Base-by-base conservation (phyloP, 2,113 vertebrate genomes). In the Antechinus flavipes region DNA sequence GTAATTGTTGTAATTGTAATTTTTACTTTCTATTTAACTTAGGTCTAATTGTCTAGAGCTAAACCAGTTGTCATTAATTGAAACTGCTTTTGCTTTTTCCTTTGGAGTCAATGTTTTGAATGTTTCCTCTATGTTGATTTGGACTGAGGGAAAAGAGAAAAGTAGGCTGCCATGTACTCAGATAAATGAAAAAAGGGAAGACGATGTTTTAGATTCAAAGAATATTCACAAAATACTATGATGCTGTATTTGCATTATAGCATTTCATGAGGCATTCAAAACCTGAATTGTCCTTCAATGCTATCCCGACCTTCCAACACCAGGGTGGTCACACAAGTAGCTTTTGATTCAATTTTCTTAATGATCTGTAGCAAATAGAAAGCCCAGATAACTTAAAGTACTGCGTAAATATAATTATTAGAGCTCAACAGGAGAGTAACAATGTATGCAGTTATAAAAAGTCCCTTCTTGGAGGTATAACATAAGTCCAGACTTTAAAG, bases 51-150 rank as follows among this genome's bases (percentile, higher is more conserved):
- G 95, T 98, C 96, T 97, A 12, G 84, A 96, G 96, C 58, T 98
- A 98, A 98, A 97, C 97, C 95, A 97, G 96, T 98, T 98, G 97
- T 2, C 11, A 53, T 92, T 95, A 96, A 92, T 93, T 95, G 97
- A 98, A 98, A 94, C 97, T 97, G 97, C 97, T 98, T 98, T 98
- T 97, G 96, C 96, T 98, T 98, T 98, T 98, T 96, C 97, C 97
- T 98, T 90, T 96, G 93, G 98, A 96, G 9, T 92, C 96, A 98
- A 98, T 98, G 98, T 97, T 98, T 98, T 98, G 97, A 98, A 97
- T 97, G 97, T 98, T 97, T 98, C 55, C 84, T 95, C 98, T 97
- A 97, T 98, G 58, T 76, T 76, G 19, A 35, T n/a, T 76, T 76
- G 61, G 61, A n/a, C n/a, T 76, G 30, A 35, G 14, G 30, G 11